A percentile compares a stretch with the other conserved stretches of the same genome.
These are phyloP conservation scores for Rhagoletis zephyria DNA, from an alignment of 1,140 invertebrate species.

Conservation along the genomic window DNA sequence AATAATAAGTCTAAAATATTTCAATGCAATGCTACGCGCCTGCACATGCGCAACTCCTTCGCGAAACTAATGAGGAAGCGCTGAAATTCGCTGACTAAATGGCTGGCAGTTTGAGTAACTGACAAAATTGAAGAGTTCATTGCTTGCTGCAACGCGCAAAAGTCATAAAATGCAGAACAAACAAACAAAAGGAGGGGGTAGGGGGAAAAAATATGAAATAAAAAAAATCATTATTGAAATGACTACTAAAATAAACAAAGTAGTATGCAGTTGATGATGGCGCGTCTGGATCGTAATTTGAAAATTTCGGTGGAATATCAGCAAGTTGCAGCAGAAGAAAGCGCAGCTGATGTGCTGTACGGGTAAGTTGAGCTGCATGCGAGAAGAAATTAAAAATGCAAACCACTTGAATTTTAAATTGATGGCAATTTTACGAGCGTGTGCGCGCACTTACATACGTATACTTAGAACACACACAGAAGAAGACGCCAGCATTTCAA, in stretches of 20 bases:
- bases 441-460: not conserved
- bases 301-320: not conserved
- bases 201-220: not conserved
- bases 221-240: slow-evolving; percentile 8
- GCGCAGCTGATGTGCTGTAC: not conserved
- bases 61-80: slow-evolving; percentile 16
- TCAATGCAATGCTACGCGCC: not conserved
- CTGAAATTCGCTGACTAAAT: not conserved
- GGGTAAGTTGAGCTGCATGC: not conserved
- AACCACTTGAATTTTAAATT: slow-evolving; percentile 48
- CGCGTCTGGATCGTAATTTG: not conserved
- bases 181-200: not conserved
- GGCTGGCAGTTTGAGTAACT: not conserved
- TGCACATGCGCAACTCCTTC: not conserved
- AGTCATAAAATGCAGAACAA: slow-evolving; percentile 33
- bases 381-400: slow-evolving; percentile 31
- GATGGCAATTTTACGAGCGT: slow-evolving; percentile 36
- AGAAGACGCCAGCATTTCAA: not conserved
- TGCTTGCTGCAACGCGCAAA: not conserved
- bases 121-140: slow-evolving; percentile 36
- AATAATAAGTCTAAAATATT: not conserved
- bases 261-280: not conserved
- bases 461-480: not conserved
- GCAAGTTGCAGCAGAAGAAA: not conserved
- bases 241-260: slow-evolving; percentile 26